phyloP scores from a whole-genome alignment of 2,113 vertebrate genomes.

The Psilopogon haemacephalus region DNA sequence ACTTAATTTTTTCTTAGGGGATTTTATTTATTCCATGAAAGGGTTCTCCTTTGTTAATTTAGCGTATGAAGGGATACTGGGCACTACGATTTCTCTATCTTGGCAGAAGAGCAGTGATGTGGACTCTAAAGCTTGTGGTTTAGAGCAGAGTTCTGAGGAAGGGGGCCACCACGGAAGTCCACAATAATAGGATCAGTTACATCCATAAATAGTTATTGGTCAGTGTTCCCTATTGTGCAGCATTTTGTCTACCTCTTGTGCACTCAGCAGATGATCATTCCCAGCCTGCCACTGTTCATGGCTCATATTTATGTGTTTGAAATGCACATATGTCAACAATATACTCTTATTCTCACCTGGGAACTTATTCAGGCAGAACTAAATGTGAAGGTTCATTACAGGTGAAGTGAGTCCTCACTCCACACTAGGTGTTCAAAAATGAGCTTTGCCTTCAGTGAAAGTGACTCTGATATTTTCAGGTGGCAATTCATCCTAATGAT shows the following conservation, averaged over 20 bases:
- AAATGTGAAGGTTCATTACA: background rate
- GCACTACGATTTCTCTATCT: background rate
- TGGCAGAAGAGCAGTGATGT: too few species aligned
- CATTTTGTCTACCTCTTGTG: background rate
- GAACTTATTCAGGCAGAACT: background rate
- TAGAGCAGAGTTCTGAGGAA: background rate
- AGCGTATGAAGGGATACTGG: background rate
- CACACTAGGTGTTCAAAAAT: background rate
- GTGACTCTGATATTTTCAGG: background rate
- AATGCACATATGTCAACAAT: background rate
- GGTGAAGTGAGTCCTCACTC: background rate
- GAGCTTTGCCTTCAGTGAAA: background rate
- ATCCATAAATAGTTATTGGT: background rate
- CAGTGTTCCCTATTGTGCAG: background rate
- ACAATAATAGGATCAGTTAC: fast-evolving
- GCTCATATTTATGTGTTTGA: background rate
- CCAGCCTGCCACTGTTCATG: background rate
- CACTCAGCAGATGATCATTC: background rate
- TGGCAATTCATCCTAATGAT: background rate
- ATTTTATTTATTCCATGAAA: background rate
- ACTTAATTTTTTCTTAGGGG: background rate
- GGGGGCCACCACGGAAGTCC: background rate
- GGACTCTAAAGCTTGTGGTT: background rate
- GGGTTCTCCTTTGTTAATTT: background rate
- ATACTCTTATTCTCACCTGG: background rate